Conservation (phyloP, 2,113 vertebrate species). For the Tetraodon nigroviridis region DNA sequence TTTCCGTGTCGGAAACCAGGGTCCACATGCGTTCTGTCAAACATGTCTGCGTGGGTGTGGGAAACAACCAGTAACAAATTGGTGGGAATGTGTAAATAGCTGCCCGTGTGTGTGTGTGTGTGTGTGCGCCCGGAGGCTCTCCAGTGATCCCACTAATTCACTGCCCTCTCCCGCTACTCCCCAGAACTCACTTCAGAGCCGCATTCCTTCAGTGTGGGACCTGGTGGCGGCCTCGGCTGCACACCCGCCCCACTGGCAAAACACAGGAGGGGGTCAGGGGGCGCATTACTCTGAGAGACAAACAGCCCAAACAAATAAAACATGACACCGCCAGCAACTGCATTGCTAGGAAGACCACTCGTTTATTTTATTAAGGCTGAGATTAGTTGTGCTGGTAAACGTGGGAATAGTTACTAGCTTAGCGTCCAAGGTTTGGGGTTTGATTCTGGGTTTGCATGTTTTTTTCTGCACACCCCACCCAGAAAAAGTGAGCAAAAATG, state of each 20-base stretch:
- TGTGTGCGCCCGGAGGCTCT: constrained; percentile 48
- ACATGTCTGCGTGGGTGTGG: constrained; percentile 51
- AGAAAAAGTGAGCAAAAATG: too few relatives aligned
- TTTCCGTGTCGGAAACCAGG: background rate
- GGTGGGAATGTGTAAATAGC: constrained; percentile 43
- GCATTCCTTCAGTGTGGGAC: constrained; percentile 59
- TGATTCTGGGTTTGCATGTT: too few relatives aligned
- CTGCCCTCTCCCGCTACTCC: constrained; percentile 54
- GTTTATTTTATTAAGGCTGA: too few relatives aligned
- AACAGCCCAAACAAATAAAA: constrained; percentile 63
- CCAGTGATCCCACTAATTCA: constrained; percentile 60
- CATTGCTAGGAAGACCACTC: background rate
- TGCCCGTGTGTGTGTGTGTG: constrained; percentile 15
- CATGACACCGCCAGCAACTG: constrained; percentile 43
- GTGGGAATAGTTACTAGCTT: too few relatives aligned
- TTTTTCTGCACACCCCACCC: too few relatives aligned
- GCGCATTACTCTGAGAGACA: constrained; percentile 52
- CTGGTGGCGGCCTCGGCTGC: constrained; percentile 33
- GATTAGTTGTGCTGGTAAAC: too few relatives aligned
- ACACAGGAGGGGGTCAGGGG: constrained; percentile 54
- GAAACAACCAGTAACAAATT: constrained; percentile 43
- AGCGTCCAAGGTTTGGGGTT: too few relatives aligned
- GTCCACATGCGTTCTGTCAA: constrained; percentile 40
- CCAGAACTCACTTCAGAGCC: constrained; percentile 50
- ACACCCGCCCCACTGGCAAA: constrained; percentile 46